Base-by-base conservation (phyloP, 2,113 vertebrate species). In the Edolisoma coerulescens region DNA sequence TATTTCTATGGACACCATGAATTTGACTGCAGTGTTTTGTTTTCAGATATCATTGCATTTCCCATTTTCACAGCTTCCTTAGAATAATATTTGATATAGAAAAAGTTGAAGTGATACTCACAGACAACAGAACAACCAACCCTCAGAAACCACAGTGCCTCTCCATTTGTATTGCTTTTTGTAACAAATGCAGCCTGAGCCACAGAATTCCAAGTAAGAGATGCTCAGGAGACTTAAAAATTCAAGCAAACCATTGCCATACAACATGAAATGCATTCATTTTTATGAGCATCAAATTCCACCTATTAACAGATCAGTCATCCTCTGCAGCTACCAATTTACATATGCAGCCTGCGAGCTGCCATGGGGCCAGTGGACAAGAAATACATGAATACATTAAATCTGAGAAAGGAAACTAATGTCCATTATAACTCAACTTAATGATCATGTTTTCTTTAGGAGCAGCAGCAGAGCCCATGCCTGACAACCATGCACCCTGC, bases 241-340 rank as follows among this genome's bases (percentile, higher is more conserved):
- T 74, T 84, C 61, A 91, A 81, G 84, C 21, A 87, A 88, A 65
- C 85, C n/a, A 91, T 27, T 86, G 63, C 88, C 82, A 53, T 50
- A 16, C 56, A 87, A 92, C 83, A 53, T 94, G 79, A 92, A 81
- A 90, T 84, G 75, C 71, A 73, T 89, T 90, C 61, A 71, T 92
- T 86, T 96, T 87, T 84, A 89, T 16, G 28, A 87, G 71, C 75
- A 97, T 95, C 87, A 90, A 69, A 96, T 94, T 89, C 85, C 49
- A 76, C 74, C 84, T 82, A 59, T 76, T 94, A 95, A 93, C 69
- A 88, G 75, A 91, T 84, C 91, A 70, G 75, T 81, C 95, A 79
- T 79, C 74, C 71, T 88, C 71, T 90, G 88, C 75, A 92, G 93
- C 77, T 74, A 61, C 86, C 19, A 37, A 87, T 95, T 96, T 92